Base-by-base conservation (phyloP, 1,140 invertebrate genomes). In the Drosophila burlai region DNA sequence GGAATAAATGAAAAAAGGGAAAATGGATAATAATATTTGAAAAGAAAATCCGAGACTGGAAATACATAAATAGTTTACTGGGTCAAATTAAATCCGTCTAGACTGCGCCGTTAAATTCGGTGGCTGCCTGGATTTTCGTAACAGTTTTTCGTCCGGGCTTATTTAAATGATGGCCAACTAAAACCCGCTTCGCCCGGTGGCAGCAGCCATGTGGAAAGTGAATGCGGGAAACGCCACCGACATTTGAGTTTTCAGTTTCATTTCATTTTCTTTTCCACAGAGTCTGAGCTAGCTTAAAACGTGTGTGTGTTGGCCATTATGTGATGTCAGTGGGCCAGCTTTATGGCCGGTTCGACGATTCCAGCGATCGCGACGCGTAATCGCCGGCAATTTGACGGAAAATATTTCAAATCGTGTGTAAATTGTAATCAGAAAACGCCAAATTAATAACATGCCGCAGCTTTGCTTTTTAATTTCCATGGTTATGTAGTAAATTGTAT, bases 171-270 rank as follows among this genome's bases (percentile, higher is more conserved):
- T 73, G 85, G 81, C 83, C 68, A 82, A 69, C 76, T 60, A 60
- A 60, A 79, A 54, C 66, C 55, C 65, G 80, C 64, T 76, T 60
- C 21, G 54, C 21, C 34, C 45, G 69, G 46, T 46, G 57, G 57
- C 66, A 43, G 67, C 85, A 89, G 69, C 86, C 86, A 89, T 55
- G 84, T 91, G 89, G 79, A 91, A 91, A 89, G 89, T 91, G 81
- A 91, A 91, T 91, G 87, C 87, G 87, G 83, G 81, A 91, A 84
- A 89, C 82, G 76, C 89, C 68, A 69, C 62, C 54, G 67, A 84
- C 78, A 90, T 90, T 81, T 80, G 74, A 81, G 81, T 90, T 89
- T 87, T 83, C 77, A 67, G 59, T 75, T 65, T 69, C 36, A 46
- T 68, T 83, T 83, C 60, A 54, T 63, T 75, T 75, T 78, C 67